Percentiles rank a stretch among this genome's conserved stretches.
Evolutionary conservation across 2,888 invertebrate species (phyloP).

Genomic region (Catocala sponsa): DNA sequence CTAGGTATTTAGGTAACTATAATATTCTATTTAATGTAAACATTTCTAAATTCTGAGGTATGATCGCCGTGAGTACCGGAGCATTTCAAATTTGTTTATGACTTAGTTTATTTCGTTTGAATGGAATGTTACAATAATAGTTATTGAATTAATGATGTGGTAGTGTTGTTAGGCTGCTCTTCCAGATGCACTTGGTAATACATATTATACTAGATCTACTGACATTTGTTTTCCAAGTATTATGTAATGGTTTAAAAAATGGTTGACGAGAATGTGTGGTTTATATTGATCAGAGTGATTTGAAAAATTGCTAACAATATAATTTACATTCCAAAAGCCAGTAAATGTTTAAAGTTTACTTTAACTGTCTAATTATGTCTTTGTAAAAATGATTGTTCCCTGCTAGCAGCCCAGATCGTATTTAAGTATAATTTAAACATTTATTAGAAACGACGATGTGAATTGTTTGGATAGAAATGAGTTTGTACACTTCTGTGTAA

Average conservation of each 20-base stretch:
- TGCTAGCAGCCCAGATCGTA: slow-evolving; percentile 16
- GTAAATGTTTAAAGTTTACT: slow-evolving; percentile 48
- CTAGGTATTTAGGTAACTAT: slow-evolving; percentile 56
- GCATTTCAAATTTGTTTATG: slow-evolving; percentile 60
- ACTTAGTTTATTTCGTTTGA: slow-evolving; percentile 59
- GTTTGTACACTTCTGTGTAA: slow-evolving; percentile 65
- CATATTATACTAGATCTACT: slow-evolving; percentile 29
- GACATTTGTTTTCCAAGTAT: slow-evolving; percentile 59
- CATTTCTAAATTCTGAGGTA: slow-evolving; percentile 37
- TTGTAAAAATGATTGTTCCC: slow-evolving; percentile 16
- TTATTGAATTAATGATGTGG: slow-evolving; percentile 67
- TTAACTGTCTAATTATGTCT: slow-evolving; percentile 40
- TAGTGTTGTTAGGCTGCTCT: slow-evolving; percentile 78
- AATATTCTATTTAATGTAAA: slow-evolving; percentile 46
- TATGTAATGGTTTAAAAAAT: slow-evolving; percentile 58
- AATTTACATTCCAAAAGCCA: slow-evolving; percentile 57
- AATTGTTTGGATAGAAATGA: slow-evolving; percentile 47
- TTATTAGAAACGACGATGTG: slow-evolving; percentile 27
- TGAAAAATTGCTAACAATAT: slow-evolving; percentile 50
- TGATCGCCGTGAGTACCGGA: slow-evolving; percentile 71
- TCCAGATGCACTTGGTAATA: slow-evolving; percentile 71
- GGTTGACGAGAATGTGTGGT: slow-evolving; percentile 60
- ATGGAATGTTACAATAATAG: slow-evolving; percentile 64
- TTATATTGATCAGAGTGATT: slow-evolving; percentile 49
- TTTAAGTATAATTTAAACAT: slow-evolving; percentile 43